Percentiles rank a stretch among this genome's conserved stretches.
These are phyloP conservation scores for Ophiothrix spiculata DNA, from an alignment of 35 echinoderm and acorn worm genomes.

Conservation along the genomic window DNA sequence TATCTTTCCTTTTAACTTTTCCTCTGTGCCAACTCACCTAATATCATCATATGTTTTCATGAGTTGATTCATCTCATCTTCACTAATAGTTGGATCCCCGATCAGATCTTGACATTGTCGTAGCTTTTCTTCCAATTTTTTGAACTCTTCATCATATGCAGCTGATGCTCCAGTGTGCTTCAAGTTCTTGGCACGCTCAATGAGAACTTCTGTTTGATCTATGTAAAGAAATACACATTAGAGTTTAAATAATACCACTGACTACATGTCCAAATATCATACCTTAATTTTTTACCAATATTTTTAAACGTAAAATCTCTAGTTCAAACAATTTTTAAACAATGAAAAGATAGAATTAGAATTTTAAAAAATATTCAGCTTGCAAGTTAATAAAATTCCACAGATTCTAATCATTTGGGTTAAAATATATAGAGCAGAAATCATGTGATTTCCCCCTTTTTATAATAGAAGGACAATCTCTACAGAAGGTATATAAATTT, in stretches of 20 bases:
- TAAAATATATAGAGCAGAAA: too few relatives aligned
- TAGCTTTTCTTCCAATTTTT: conserved; percentile 45
- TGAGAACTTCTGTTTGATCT: conserved; percentile 75
- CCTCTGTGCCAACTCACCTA: conserved; percentile 27
- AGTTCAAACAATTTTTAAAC: neutral
- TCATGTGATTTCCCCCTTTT: too few relatives aligned
- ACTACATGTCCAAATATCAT: too few relatives aligned
- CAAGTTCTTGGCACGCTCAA: conserved; percentile 39
- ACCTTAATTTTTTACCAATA: too few relatives aligned
- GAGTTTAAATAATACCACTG: too few relatives aligned
- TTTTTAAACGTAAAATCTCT: neutral
- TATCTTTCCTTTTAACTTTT: too few relatives aligned
- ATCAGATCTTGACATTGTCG: conserved; percentile 30
- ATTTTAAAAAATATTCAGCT: too few relatives aligned
- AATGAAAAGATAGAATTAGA: neutral
- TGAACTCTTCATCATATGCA: conserved; percentile 74
- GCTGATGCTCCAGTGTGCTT: conserved; percentile 47
- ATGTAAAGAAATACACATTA: neutral
- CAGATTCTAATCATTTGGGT: too few relatives aligned
- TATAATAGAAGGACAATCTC: too few relatives aligned
- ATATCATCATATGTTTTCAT: conserved; percentile 51
- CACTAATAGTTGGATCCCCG: conserved; percentile 46
- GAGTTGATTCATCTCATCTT: conserved; percentile 44
- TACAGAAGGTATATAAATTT: too few relatives aligned
- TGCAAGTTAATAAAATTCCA: too few relatives aligned